Conservation (phyloP, 1,140 invertebrate genomes). For the Leptinotarsa undecemlineata region DNA sequence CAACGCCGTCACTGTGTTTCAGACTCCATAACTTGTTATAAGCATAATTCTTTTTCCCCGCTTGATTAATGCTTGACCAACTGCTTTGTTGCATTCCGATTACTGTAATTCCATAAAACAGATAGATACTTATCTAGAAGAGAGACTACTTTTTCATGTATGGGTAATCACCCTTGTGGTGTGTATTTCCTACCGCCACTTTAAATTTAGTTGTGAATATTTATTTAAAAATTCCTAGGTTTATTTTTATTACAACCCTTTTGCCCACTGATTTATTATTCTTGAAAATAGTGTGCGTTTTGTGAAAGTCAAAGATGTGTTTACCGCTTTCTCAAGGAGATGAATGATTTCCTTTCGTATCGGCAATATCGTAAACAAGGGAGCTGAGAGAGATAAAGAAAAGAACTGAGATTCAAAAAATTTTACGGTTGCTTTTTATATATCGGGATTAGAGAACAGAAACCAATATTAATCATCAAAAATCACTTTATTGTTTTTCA, state of each 20-base stretch:
- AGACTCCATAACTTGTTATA: too few species aligned
- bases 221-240: background rate
- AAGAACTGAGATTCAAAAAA: too few species aligned
- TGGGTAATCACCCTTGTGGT: background rate
- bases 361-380: background rate
- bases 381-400: too few species aligned
- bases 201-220: background rate
- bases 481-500: too few species aligned
- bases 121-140: background rate
- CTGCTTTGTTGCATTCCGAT: too few species aligned
- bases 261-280: background rate
- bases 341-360: conserved; percentile 2
- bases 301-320: background rate
- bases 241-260: conserved; percentile 3
- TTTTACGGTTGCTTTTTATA: too few species aligned
- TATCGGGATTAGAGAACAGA: too few species aligned
- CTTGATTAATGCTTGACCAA: too few species aligned
- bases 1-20: too few species aligned
- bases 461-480: too few species aligned
- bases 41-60: too few species aligned
- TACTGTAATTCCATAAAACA: too few species aligned
- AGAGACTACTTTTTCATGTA: background rate
- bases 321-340: background rate
- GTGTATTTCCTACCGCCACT: background rate
- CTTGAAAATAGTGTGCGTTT: background rate